Conservation (phyloP, 1,140 invertebrate species). For the Aphelinus certus region DNA sequence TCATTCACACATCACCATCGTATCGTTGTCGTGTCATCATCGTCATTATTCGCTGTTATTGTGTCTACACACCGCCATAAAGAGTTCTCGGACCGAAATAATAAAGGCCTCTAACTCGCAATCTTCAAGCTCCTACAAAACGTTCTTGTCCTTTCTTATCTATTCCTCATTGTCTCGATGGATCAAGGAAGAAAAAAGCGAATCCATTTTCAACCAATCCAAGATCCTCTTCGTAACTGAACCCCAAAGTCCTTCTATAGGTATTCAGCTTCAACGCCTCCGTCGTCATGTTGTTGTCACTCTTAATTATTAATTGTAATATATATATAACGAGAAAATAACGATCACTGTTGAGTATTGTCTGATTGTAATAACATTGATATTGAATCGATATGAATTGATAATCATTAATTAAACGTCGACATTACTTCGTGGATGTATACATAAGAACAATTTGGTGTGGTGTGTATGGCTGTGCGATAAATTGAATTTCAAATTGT, state of each 20-base stretch:
- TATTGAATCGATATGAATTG: slow-evolving; percentile 67
- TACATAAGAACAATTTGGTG: slow-evolving; percentile 56
- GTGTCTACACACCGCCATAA: slow-evolving; percentile 40
- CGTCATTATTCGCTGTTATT: slow-evolving; percentile 37
- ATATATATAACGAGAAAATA: slow-evolving; percentile 65
- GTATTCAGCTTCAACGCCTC: slow-evolving; percentile 64
- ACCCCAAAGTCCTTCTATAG: slow-evolving; percentile 41
- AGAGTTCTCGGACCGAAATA: slow-evolving; percentile 34
- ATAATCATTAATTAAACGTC: slow-evolving; percentile 67
- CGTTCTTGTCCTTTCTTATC: slow-evolving; percentile 32
- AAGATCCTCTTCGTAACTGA: slow-evolving; percentile 20
- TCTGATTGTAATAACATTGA: slow-evolving; percentile 68
- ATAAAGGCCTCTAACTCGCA: slow-evolving; percentile 33
- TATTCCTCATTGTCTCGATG: slow-evolving; percentile 19
- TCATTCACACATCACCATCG: slow-evolving; percentile 41
- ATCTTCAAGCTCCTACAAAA: slow-evolving; percentile 33
- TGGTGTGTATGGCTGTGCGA: slow-evolving; percentile 47
- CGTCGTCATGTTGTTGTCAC: slow-evolving; percentile 68
- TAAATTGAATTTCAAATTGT: slow-evolving; percentile 39
- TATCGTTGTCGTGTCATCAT: slow-evolving; percentile 38
- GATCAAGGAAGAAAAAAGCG: slow-evolving; percentile 11
- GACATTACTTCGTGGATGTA: slow-evolving; percentile 64
- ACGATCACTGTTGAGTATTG: slow-evolving; percentile 68
- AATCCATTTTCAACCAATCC: slow-evolving; percentile 4
- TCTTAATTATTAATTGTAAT: slow-evolving; percentile 67